phyloP scores from a whole-genome alignment of 2,888 invertebrate genomes.

The Sarcophaga rosellei region DNA sequence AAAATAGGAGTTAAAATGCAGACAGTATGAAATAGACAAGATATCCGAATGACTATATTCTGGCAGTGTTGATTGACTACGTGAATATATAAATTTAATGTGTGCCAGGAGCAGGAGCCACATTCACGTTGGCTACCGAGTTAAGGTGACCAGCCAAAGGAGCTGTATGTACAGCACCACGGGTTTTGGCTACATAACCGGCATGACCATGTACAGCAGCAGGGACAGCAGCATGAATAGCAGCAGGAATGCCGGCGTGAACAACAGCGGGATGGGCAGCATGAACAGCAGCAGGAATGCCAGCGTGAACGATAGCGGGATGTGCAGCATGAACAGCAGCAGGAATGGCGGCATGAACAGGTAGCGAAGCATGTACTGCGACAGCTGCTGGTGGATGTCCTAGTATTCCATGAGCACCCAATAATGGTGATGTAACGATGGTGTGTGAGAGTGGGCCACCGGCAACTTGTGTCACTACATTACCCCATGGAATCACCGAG shows the following conservation, averaged over 20 bases:
- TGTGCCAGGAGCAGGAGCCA: slow-evolving; percentile 67
- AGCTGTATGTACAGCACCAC: slow-evolving; percentile 58
- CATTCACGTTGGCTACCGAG: slow-evolving; percentile 56
- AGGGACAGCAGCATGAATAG: slow-evolving; percentile 23
- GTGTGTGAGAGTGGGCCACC: slow-evolving; percentile 74
- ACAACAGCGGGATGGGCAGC: slow-evolving; percentile 28
- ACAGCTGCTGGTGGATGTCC: slow-evolving; percentile 22
- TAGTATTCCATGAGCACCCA: slow-evolving; percentile 15
- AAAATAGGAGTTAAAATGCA: too few relatives aligned
- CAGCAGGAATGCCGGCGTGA: slow-evolving; percentile 28
- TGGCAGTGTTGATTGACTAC: too few relatives aligned
- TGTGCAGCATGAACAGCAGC: slow-evolving; percentile 15
- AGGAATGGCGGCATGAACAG: slow-evolving; percentile 8
- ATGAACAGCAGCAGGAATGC: slow-evolving; percentile 13
- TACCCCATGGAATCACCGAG: slow-evolving; percentile 75
- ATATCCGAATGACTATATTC: too few relatives aligned
- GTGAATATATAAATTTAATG: slow-evolving; percentile 22
- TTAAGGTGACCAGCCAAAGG: slow-evolving; percentile 55
- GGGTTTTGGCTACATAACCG: slow-evolving; percentile 51
- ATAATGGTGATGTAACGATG: slow-evolving; percentile 67
- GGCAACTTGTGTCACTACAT: slow-evolving; percentile 68
- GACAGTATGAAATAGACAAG: too few relatives aligned
- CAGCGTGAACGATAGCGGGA: slow-evolving; percentile 45
- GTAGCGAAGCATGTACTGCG: slow-evolving; percentile 5
- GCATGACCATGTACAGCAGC: slow-evolving; percentile 31